Conservation (phyloP, 2,888 invertebrate species). For the Noctua comes region DNA sequence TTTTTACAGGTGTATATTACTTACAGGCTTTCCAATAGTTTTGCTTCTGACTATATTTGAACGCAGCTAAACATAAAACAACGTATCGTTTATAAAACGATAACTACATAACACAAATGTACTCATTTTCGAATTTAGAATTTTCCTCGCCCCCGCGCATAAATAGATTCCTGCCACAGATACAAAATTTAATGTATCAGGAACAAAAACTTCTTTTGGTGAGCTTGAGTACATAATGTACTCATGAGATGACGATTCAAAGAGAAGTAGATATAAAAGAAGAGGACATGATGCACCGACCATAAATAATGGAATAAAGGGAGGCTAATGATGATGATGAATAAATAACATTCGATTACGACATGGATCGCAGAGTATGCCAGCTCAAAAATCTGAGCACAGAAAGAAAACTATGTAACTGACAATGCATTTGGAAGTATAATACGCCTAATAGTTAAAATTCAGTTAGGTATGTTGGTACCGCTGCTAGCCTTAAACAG, state of each 20-base stretch:
- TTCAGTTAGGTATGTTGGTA: conserved; percentile 46
- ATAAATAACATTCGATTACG: not conserved
- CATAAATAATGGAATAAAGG: not conserved
- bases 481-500: conserved; percentile 43
- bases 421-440: conserved; percentile 22
- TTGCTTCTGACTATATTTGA: not conserved
- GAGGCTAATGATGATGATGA: not conserved
- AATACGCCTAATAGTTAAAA: conserved; percentile 31
- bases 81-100: not conserved
- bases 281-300: not conserved
- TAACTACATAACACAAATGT: not conserved
- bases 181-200: not conserved
- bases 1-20: not conserved
- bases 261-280: not conserved
- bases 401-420: conserved; percentile 3
- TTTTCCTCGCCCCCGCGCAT: not conserved
- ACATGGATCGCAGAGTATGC: not conserved
- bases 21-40: not conserved
- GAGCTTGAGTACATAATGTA: not conserved
- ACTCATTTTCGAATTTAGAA: not conserved
- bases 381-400: not conserved
- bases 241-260: not conserved
- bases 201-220: not conserved
- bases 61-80: not conserved
- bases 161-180: not conserved